These are phyloP conservation scores for Gila orcuttii DNA, from an alignment of 2,113 vertebrate species.

Conservation along the genomic window DNA sequence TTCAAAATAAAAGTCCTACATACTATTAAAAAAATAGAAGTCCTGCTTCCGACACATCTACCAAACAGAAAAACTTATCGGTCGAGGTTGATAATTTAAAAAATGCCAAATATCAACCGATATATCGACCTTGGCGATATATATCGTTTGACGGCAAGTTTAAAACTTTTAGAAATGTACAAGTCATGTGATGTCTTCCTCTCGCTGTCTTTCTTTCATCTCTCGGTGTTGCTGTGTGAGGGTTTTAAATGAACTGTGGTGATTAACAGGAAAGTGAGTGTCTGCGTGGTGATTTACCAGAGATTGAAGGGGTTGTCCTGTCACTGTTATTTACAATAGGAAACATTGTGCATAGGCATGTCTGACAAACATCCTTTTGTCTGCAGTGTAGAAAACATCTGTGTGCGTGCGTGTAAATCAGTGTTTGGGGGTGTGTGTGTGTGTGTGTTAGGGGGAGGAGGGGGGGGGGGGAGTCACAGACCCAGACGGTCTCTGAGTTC, in stretches of 20 bases:
- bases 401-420: background rate
- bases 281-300: constrained; percentile 58
- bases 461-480: background rate
- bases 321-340: constrained; percentile 73
- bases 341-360: constrained; percentile 69
- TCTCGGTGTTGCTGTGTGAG: constrained; percentile 13
- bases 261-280: constrained; percentile 63
- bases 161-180: background rate
- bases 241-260: constrained; percentile 62
- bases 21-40: too few species aligned
- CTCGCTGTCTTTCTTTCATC: background rate
- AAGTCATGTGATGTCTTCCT: background rate
- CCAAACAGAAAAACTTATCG: too few species aligned
- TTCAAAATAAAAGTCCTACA: too few species aligned
- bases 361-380: constrained; percentile 72
- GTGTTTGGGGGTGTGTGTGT: background rate
- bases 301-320: constrained; percentile 75
- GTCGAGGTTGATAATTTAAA: too few species aligned
- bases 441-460: background rate
- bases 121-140: too few species aligned
- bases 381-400: constrained; percentile 55
- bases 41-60: too few species aligned
- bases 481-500: constrained; percentile 22
- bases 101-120: too few species aligned
- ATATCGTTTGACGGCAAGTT: too few species aligned